Evolutionary conservation across 1,140 invertebrate species (phyloP).

Genomic region (Wiebesia pumilae): DNA sequence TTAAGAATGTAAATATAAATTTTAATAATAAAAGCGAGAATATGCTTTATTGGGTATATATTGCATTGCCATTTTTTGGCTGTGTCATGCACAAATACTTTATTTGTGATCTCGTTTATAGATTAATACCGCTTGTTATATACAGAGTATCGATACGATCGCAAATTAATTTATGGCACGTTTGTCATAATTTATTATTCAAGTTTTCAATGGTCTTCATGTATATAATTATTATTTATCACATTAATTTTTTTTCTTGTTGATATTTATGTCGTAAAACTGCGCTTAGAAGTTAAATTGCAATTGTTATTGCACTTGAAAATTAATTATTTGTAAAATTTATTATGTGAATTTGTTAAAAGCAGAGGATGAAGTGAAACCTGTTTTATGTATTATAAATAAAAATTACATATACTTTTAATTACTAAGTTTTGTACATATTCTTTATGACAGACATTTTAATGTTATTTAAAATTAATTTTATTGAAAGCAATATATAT

Average conservation of each 20-base stretch:
- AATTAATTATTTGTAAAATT: conserved; percentile 35
- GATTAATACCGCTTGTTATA: conserved; percentile 38
- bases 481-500: neutral
- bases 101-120: conserved; percentile 47
- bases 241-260: conserved; percentile 5
- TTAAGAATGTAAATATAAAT: conserved; percentile 51
- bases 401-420: conserved; percentile 50
- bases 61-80: conserved; percentile 47
- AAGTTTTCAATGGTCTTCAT: neutral
- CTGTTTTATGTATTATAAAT: conserved; percentile 44
- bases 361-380: conserved; percentile 24
- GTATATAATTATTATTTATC: conserved; percentile 15
- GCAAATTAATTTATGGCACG: conserved; percentile 2
- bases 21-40: conserved; percentile 33
- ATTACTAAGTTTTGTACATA: neutral
- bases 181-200: conserved; percentile 25
- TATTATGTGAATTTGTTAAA: conserved; percentile 29
- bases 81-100: conserved; percentile 52
- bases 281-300: conserved; percentile 12
- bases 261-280: conserved; percentile 24
- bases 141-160: conserved; percentile 14
- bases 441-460: neutral
- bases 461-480: neutral
- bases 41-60: conserved; percentile 32
- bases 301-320: conserved; percentile 7